Conservation (phyloP, 2,888 invertebrate species). For the Pyrgus malvae region DNA sequence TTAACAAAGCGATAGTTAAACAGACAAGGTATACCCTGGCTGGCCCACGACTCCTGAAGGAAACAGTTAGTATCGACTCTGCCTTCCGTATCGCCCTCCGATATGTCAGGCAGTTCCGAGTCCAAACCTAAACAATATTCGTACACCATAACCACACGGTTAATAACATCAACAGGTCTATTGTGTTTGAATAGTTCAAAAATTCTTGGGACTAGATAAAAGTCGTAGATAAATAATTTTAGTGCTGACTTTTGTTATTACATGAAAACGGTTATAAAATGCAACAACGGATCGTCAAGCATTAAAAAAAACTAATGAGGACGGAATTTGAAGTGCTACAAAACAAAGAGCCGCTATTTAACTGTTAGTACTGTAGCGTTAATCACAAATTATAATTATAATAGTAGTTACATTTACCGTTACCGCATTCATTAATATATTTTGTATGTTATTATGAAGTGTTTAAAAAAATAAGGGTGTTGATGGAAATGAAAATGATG, state of each 20-base stretch:
- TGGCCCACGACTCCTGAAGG: slow-evolving; percentile 80
- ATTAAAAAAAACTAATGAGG: too few species aligned
- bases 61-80: slow-evolving; percentile 78
- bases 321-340: too few species aligned
- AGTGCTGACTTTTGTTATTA: neutral
- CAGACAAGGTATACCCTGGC: slow-evolving; percentile 68
- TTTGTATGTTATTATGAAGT: neutral
- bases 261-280: neutral
- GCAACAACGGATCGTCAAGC: too few species aligned
- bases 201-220: slow-evolving; percentile 53
- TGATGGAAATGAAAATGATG: too few species aligned
- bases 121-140: slow-evolving; percentile 76
- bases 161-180: slow-evolving; percentile 5
- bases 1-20: slow-evolving; percentile 48
- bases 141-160: slow-evolving; percentile 43
- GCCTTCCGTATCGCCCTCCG: slow-evolving; percentile 76
- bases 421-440: neutral
- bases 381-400: too few species aligned
- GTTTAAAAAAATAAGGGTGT: too few species aligned
- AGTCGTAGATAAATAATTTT: neutral
- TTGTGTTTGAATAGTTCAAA: slow-evolving; percentile 42
- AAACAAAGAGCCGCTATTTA: too few species aligned
- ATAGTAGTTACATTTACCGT: neutral
- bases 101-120: slow-evolving; percentile 70
- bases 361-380: too few species aligned